Evolutionary conservation across 1,140 invertebrate species (phyloP).

Genomic region (Pantala flavescens): DNA sequence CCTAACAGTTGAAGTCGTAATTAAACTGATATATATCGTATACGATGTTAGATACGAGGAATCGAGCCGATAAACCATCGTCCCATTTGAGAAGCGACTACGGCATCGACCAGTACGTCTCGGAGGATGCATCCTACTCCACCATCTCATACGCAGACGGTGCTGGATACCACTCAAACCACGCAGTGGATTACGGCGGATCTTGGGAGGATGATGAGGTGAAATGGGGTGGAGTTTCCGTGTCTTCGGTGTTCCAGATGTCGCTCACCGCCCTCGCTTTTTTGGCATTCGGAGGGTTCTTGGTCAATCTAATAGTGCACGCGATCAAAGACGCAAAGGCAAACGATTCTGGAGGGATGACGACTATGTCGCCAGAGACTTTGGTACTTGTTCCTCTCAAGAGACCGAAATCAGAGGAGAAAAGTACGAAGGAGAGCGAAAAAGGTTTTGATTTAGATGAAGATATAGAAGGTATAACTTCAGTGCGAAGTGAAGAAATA

Average conservation of each 20-base stretch:
- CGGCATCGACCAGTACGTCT: neutral
- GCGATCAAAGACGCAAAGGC: conserved; percentile 35
- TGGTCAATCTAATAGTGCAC: conserved; percentile 59
- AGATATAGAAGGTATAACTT: too few species aligned
- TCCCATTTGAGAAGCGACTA: neutral
- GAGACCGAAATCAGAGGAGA: neutral
- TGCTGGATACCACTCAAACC: neutral
- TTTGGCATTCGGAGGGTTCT: conserved; percentile 64
- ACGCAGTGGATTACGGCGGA: neutral
- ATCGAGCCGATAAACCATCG: too few species aligned
- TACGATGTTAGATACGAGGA: too few species aligned
- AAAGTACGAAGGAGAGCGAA: too few species aligned
- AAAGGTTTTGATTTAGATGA: too few species aligned
- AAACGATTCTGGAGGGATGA: neutral
- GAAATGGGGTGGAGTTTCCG: neutral
- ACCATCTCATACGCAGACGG: neutral
- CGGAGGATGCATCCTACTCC: neutral
- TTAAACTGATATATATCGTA: too few species aligned
- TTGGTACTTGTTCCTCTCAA: neutral
- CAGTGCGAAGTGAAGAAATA: too few species aligned
- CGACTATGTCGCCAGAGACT: neutral
- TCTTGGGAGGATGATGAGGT: neutral
- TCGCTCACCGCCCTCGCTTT: conserved; percentile 63
- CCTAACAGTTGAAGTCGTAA: too few species aligned
- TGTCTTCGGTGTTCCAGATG: conserved; percentile 40